These are phyloP conservation scores for Eubucco bourcierii DNA, from an alignment of 2,113 vertebrate species.

Conservation along the genomic window DNA sequence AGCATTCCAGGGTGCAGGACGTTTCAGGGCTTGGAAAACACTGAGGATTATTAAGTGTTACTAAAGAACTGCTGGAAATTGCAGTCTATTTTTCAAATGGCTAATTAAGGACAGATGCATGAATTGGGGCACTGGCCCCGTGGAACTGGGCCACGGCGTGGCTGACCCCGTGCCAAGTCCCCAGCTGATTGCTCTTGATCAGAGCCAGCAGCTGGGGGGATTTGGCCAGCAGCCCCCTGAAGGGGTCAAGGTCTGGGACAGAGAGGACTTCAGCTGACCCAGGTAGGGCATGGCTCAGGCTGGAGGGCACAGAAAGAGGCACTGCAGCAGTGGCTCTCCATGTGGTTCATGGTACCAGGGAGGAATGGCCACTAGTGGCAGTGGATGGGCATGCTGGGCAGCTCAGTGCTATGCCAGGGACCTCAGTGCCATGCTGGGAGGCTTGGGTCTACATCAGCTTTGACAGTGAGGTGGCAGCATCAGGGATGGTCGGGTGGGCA, in stretches of 20 bases:
- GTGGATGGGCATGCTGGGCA: accelerated
- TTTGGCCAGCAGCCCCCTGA: background rate
- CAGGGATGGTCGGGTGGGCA: background rate
- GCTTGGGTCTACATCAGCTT: accelerated
- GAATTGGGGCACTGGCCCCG: conserved; percentile 40
- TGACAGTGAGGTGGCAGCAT: background rate
- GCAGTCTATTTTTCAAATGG: conserved; percentile 53
- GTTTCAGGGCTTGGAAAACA: conserved; percentile 65
- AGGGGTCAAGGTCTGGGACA: background rate
- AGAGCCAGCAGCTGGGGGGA: background rate
- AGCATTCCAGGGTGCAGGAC: conserved; percentile 62
- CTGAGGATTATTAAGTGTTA: conserved; percentile 55
- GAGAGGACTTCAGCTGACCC: background rate
- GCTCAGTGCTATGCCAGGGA: background rate
- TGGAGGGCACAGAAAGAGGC: background rate
- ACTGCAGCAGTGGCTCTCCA: accelerated
- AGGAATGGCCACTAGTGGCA: background rate
- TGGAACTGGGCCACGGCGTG: conserved; percentile 29
- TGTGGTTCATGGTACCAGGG: accelerated
- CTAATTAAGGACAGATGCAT: conserved; percentile 56
- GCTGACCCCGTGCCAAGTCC: background rate
- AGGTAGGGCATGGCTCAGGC: accelerated
- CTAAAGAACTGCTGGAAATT: conserved; percentile 52
- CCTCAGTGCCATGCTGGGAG: accelerated
- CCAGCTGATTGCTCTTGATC: background rate